Base-by-base conservation (phyloP, 2,797 vertebrate species). In the Tapera naevia region DNA sequence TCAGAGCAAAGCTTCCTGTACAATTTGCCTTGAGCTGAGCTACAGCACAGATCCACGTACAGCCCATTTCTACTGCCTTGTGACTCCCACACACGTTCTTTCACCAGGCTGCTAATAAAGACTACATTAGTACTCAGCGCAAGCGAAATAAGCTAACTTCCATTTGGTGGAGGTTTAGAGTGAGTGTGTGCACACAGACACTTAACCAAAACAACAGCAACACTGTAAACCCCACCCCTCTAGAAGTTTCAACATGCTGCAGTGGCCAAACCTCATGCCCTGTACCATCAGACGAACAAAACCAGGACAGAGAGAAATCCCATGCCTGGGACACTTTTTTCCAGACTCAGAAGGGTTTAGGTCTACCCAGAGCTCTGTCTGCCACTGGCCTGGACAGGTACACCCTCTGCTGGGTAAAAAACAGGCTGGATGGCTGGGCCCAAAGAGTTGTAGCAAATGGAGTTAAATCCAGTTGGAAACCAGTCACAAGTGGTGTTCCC, bases 71-170 rank as follows among this genome's bases (percentile, higher is more conserved):
- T 37, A 76, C 71, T 91, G 95, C 89, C 75, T 95, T 60, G 53
- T 64, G 85, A 93, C 96, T 89, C 96, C 96, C 92, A 96, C 95
- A 76, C 84, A 66, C 2, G 37, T 88, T 95, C 89, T 76, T 86
- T 85, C 82, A 62, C 65, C 53, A 80, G 61, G 85, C 87, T 95
- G 94, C 87, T 89, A 57, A 19, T 45, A 67, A 84, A 91, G 84
- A 62, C 74, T 80, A 48, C 69, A 30, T 73, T 23, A 87, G 81
- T 51, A 58, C 79, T 58, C 64, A 13, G 30, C 11, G 50, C 75
- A 82, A 93, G 53, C 37, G 56, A 73, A 87, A 64, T 22, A 80
- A 91, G 65, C 48, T 57, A 25, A 53, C 79, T 86, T 78, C 91
- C 81, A 76, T 86, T 83, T 67, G 75, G 60, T 83, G 81, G 74